Evolutionary conservation across 2,113 vertebrate genomes (phyloP), one percentile per base, ranked within the genome.

Genomic region (Pseudopodoces humilis): DNA sequence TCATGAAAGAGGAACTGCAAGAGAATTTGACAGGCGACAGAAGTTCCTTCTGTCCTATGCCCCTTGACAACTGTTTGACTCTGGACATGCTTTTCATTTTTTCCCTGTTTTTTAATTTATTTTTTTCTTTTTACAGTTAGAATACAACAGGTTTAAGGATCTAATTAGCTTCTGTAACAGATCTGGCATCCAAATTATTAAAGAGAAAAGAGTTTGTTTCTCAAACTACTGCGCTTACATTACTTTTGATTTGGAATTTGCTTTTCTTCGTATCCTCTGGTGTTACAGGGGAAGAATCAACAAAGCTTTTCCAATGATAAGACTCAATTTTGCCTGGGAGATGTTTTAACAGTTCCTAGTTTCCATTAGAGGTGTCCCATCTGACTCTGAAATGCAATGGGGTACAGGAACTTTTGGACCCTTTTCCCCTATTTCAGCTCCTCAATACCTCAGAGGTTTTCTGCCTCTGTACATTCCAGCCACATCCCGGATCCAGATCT

Each of bases 21-120:
- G 21, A 3, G 13, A 90, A 82, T 74, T 3, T 8, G 28, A 31
- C 10, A 28, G 2, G 15, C 50, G 21, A 43, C 18, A 52, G 14
- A 80, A 64, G 9, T 83, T 88, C 18, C 10, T 84, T 86, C 49
- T 76, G 15, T 65, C 33, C 43, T 62, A 23, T 76, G 50, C 60
- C 6, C 9, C 16, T 37, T 2, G 3, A 24, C 37, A 84, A 53
- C 12, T 27, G 11, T 41, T 70, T 0, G 0, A 19, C 20, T 78
- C 41, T 13, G 17, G 44, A 30, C 28, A 49, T 60, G 7, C 15
- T 68, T 78, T 78, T n/a, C 47, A 49, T 2, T 37, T 79, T 53
- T 82, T 19, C 8, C 11, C 1, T 64, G 1, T 68, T 91, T 88
- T 74, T 37, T 65, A 2, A 43, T 43, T 43, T 1, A 6, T 27